Evolutionary conservation across 2,113 vertebrate species (phyloP).

Genomic region (Atractosteus spatula): DNA sequence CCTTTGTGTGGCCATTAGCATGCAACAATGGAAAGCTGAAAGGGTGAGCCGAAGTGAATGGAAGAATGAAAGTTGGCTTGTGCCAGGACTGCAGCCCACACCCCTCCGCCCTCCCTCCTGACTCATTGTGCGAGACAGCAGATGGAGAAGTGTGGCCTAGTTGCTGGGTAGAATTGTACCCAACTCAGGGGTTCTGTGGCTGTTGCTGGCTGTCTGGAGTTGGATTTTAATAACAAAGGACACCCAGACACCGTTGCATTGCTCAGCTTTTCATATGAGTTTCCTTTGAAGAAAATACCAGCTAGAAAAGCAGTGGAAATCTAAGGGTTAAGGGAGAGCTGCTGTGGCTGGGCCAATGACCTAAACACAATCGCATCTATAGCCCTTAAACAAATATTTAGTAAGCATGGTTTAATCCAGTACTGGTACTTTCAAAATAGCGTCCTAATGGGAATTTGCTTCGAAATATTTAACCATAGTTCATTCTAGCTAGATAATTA

Average conservation of each 20-base stretch:
- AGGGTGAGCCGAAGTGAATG: conserved; percentile 59
- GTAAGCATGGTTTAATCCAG: no score
- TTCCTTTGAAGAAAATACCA: no score
- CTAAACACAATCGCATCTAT: no score
- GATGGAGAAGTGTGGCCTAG: conserved; percentile 73
- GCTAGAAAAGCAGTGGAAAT: no score
- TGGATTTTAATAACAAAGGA: conserved; percentile 19
- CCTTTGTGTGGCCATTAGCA: conserved; percentile 67
- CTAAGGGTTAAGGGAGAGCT: no score
- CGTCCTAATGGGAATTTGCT: no score
- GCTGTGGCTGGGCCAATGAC: no score
- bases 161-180: conserved; percentile 65
- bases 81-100: conserved; percentile 52
- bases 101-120: conserved; percentile 9
- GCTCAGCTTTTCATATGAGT: background rate
- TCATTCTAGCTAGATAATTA: no score
- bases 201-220: conserved; percentile 21
- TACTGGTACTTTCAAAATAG: no score
- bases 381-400: no score
- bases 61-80: conserved; percentile 62
- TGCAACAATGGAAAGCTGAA: conserved; percentile 68
- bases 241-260: background rate
- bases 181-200: conserved; percentile 18
- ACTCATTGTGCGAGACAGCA: conserved; percentile 65
- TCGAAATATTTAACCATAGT: no score